Percentiles rank a stretch among this genome's conserved stretches.
These are phyloP conservation scores for Leuctra nigra DNA, from an alignment of 2,888 invertebrate genomes.

Conservation along the genomic window DNA sequence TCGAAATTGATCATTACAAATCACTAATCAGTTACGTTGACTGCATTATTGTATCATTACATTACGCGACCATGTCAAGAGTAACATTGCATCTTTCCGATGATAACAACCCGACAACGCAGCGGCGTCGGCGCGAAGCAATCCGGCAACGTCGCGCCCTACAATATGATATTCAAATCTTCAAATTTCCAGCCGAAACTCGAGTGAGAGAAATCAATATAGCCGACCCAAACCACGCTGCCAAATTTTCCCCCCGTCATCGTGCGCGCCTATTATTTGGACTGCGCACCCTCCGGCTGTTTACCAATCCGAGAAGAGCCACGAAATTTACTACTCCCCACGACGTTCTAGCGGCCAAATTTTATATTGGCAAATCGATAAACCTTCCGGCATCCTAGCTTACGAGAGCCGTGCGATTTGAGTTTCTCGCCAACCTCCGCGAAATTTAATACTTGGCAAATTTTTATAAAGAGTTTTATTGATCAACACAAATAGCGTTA, in stretches of 20 bases:
- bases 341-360: background rate
- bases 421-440: background rate
- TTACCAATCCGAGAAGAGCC: background rate
- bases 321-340: background rate
- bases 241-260: background rate
- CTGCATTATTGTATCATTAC: too few relatives aligned
- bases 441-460: background rate
- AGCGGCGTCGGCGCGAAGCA: background rate
- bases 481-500: too few relatives aligned
- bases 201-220: too few relatives aligned
- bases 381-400: background rate
- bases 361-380: background rate
- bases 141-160: background rate
- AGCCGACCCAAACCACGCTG: slow-evolving; percentile 1
- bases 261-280: too few relatives aligned
- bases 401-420: background rate
- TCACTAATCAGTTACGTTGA: too few relatives aligned
- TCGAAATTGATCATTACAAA: too few relatives aligned
- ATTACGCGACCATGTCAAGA: too few relatives aligned
- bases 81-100: too few relatives aligned
- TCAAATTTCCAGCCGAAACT: slow-evolving; percentile 1
- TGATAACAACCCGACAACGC: too few relatives aligned
- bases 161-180: background rate
- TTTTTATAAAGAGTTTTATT: too few relatives aligned
- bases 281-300: too few relatives aligned